Conservation (phyloP, 2,797 vertebrate genomes). For the Microcaecilia unicolor region DNA sequence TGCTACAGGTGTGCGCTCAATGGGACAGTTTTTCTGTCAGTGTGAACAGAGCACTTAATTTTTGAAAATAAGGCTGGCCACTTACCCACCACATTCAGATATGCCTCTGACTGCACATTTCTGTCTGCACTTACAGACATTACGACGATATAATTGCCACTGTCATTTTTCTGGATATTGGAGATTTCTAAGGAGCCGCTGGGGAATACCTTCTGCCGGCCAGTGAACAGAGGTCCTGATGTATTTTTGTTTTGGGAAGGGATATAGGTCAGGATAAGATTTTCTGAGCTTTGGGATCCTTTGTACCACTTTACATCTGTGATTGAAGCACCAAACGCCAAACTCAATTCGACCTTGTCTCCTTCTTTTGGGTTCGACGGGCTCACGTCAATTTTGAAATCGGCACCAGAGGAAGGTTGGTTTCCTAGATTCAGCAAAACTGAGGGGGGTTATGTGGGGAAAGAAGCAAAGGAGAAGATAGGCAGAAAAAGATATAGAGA, state of each 20-base stretch:
- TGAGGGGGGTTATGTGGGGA: too few relatives aligned
- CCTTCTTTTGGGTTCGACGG: accelerated
- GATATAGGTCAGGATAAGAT: neutral
- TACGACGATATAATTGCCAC: neutral
- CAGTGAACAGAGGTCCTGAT: neutral
- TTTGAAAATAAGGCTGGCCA: too few relatives aligned
- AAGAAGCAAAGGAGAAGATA: too few relatives aligned
- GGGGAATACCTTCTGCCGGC: neutral
- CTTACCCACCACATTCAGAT: neutral
- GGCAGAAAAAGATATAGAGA: neutral
- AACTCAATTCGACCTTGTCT: neutral
- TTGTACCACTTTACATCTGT: too few relatives aligned
- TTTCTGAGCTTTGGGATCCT: neutral
- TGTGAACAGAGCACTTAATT: too few relatives aligned
- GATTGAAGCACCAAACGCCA: too few relatives aligned
- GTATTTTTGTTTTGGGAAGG: neutral
- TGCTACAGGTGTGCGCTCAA: too few relatives aligned
- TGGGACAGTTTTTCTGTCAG: too few relatives aligned
- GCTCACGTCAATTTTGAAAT: neutral
- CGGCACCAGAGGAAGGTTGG: neutral
- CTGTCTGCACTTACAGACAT: neutral
- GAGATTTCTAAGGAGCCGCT: neutral
- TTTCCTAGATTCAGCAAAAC: too few relatives aligned
- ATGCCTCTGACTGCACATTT: neutral
- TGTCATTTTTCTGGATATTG: neutral